phyloP scores from a whole-genome alignment of 2,797 vertebrate genomes.

The Artibeus jamaicensis region DNA sequence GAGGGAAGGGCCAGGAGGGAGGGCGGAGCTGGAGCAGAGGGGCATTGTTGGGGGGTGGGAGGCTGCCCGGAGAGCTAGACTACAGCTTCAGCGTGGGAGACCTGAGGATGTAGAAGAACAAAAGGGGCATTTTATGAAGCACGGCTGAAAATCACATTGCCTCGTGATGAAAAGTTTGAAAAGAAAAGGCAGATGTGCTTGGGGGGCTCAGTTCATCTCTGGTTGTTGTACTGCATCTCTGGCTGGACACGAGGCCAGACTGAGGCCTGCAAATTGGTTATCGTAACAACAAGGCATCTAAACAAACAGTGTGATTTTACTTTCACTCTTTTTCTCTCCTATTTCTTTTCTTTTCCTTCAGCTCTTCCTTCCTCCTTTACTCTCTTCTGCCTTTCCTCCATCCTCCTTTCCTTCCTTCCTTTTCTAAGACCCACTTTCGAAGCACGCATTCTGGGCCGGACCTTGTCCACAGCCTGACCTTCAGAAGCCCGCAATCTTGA shows the following conservation, averaged over 20 bases:
- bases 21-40: background rate
- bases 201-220: background rate
- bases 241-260: too few species aligned
- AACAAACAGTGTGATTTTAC: rapidly evolving
- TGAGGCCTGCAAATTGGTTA: rapidly evolving
- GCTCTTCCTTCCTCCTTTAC: background rate
- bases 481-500: background rate
- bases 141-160: background rate
- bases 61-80: too few species aligned
- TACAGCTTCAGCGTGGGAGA: background rate
- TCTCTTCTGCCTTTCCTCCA: background rate
- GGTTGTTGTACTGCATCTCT: background rate
- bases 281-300: background rate
- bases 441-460: background rate
- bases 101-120: background rate
- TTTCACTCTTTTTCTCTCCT: background rate
- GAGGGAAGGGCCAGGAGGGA: background rate
- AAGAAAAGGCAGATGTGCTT: background rate
- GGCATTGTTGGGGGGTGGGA: background rate
- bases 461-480: background rate
- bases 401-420: background rate
- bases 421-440: background rate
- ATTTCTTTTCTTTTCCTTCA: background rate
- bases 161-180: background rate
- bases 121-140: background rate